Evolutionary conservation across 2,113 vertebrate genomes (phyloP).

Genomic region (Phoxinus phoxinus): DNA sequence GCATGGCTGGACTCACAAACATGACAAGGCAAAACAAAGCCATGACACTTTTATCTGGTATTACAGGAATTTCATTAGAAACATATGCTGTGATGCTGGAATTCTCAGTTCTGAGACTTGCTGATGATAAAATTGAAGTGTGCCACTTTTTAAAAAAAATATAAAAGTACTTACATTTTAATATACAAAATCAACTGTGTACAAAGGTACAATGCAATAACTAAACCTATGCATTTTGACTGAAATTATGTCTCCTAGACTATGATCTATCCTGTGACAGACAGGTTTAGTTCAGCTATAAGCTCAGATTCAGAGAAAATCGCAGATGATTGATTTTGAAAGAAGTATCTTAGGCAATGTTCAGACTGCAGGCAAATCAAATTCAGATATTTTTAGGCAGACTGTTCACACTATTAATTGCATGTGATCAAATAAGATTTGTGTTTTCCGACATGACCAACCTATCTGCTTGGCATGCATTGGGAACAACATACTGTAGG

Average conservation of each 20-base stretch:
- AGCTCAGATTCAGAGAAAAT: not conserved
- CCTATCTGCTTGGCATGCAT: no score
- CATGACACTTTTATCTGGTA: not conserved
- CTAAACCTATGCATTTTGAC: not conserved
- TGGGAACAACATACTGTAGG: no score
- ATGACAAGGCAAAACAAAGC: not conserved
- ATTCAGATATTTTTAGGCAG: no score
- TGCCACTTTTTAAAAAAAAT: not conserved
- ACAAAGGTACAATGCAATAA: not conserved
- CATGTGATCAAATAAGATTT: no score
- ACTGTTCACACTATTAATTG: no score
- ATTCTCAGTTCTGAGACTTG: constrained; percentile 17
- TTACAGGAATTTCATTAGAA: not conserved
- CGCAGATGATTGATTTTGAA: no score
- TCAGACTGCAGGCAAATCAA: no score
- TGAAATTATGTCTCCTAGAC: not conserved
- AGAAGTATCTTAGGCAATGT: no score
- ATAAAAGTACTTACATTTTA: not conserved
- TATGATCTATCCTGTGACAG: not conserved
- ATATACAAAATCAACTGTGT: not conserved
- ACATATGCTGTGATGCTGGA: not conserved
- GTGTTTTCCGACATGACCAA: no score
- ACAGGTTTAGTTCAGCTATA: not conserved
- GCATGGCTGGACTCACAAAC: not conserved
- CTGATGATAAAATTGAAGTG: not conserved